phyloP scores from a whole-genome alignment of 2,888 invertebrate genomes.

The Dromius quadrimaculatus region DNA sequence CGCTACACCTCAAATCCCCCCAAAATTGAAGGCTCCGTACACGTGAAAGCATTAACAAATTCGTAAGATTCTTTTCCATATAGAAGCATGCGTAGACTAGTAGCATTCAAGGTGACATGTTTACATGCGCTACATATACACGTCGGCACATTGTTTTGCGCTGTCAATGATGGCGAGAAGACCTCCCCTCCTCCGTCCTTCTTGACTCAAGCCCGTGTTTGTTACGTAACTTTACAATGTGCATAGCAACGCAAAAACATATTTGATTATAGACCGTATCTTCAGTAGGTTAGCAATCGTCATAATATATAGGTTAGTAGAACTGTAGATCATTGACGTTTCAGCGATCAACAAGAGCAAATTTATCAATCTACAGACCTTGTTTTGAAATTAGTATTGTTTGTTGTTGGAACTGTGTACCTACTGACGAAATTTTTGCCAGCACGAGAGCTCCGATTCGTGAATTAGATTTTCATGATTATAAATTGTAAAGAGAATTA shows the following conservation, averaged over 20 bases:
- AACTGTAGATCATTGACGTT: conserved; percentile 42
- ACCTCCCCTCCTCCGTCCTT: conserved; percentile 15
- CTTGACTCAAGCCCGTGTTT: too few relatives aligned
- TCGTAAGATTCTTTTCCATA: too few relatives aligned
- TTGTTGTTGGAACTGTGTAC: conserved; percentile 28
- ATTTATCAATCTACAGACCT: conserved; percentile 26
- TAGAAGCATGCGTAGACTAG: conserved; percentile 20
- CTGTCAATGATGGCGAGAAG: conserved; percentile 28
- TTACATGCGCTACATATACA: conserved; percentile 50
- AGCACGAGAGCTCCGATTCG: too few relatives aligned
- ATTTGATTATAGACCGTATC: conserved; percentile 48
- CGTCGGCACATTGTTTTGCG: conserved; percentile 48
- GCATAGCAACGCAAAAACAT: conserved; percentile 48
- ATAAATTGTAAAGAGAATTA: too few relatives aligned
- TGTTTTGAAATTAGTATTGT: conserved; percentile 30
- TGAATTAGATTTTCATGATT: too few relatives aligned
- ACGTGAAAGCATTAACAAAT: too few relatives aligned
- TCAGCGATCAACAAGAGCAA: conserved; percentile 14
- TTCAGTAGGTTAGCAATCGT: conserved; percentile 39
- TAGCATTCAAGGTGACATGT: conserved; percentile 48
- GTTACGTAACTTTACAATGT: conserved; percentile 49
- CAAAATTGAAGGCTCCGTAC: too few relatives aligned
- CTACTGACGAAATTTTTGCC: conserved; percentile 28
- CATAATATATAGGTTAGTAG: conserved; percentile 46
- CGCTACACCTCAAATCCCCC: too few relatives aligned